A percentile compares a stretch with the other conserved stretches of the same genome.
Conservation (phyloP, 2,113 vertebrate species). For the Apteryx mantelli region DNA sequence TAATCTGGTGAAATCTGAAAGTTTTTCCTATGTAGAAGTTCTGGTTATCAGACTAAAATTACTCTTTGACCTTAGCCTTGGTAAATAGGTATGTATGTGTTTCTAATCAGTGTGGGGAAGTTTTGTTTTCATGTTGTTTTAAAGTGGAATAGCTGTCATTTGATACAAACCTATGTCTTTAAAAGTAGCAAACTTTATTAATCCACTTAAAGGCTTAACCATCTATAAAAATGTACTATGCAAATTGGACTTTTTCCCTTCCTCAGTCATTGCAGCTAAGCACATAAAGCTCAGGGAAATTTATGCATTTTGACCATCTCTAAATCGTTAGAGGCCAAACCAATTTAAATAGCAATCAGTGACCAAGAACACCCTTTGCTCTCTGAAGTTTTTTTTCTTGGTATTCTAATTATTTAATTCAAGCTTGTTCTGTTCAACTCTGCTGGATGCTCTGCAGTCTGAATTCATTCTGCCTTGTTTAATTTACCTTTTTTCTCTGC, state of each 20-base stretch:
- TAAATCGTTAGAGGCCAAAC: conserved; percentile 53
- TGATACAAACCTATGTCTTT: neutral
- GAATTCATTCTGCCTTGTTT: conserved; percentile 44
- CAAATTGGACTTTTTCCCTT: conserved; percentile 36
- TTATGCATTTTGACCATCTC: conserved; percentile 51
- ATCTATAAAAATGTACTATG: conserved; percentile 26
- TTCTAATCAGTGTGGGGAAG: neutral
- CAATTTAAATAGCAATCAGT: conserved; percentile 70
- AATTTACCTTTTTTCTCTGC: conserved; percentile 40
- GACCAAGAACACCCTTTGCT: conserved; percentile 67
- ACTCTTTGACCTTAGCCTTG: conserved; percentile 9
- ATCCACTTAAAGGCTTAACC: conserved; percentile 34
- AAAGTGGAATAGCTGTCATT: neutral
- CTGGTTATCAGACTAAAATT: conserved; percentile 13
- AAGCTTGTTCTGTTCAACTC: conserved; percentile 37
- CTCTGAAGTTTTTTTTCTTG: conserved; percentile 22
- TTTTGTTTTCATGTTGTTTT: conserved; percentile 26
- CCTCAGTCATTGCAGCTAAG: neutral
- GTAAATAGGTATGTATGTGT: neutral
- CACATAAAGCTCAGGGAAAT: conserved; percentile 30
- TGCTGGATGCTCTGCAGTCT: conserved; percentile 28
- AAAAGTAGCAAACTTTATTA: conserved; percentile 39
- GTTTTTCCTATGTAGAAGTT: conserved; percentile 21
- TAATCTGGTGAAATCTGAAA: conserved; percentile 43
- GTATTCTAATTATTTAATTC: conserved; percentile 65